phyloP scores from a whole-genome alignment of 37 sponge, comb jelly and placozoan genomes.

The Ianthella basta region DNA sequence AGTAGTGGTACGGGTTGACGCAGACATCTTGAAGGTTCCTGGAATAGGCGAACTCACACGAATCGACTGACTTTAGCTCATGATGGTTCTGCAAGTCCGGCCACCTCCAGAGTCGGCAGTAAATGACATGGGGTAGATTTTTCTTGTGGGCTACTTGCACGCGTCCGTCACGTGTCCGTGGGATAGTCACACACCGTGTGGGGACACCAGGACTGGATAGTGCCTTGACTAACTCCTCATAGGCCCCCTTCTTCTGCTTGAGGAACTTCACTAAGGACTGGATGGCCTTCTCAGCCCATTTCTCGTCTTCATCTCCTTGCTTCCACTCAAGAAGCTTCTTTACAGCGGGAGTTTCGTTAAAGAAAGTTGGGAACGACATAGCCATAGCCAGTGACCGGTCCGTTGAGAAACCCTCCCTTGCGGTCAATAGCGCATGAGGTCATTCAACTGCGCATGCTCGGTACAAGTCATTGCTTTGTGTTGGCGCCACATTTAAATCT shows the following conservation, averaged over 20 bases:
- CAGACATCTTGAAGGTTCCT: slow-evolving; percentile 58
- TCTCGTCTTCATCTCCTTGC: slow-evolving; percentile 50
- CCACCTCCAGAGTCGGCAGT: slow-evolving; percentile 74
- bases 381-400: too few relatives aligned
- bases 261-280: slow-evolving; percentile 40
- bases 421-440: too few relatives aligned
- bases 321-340: slow-evolving; percentile 45
- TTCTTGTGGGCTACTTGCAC: slow-evolving; percentile 50
- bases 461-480: too few relatives aligned
- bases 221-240: slow-evolving; percentile 38
- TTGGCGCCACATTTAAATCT: too few relatives aligned
- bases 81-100: slow-evolving; percentile 70
- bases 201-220: slow-evolving; percentile 25
- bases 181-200: slow-evolving; percentile 44
- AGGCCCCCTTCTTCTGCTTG: slow-evolving; percentile 21
- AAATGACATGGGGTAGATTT: slow-evolving; percentile 67
- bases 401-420: too few relatives aligned
- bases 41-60: slow-evolving; percentile 58
- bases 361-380: slow-evolving; percentile 7
- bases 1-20: slow-evolving; percentile 72
- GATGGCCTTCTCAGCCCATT: slow-evolving; percentile 58
- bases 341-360: slow-evolving; percentile 32
- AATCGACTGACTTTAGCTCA: slow-evolving; percentile 60
- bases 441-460: too few relatives aligned
- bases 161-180: slow-evolving; percentile 43